Evolutionary conservation across 2,888 invertebrate genomes (phyloP).

Genomic region (Didymodactylos carnosus): DNA sequence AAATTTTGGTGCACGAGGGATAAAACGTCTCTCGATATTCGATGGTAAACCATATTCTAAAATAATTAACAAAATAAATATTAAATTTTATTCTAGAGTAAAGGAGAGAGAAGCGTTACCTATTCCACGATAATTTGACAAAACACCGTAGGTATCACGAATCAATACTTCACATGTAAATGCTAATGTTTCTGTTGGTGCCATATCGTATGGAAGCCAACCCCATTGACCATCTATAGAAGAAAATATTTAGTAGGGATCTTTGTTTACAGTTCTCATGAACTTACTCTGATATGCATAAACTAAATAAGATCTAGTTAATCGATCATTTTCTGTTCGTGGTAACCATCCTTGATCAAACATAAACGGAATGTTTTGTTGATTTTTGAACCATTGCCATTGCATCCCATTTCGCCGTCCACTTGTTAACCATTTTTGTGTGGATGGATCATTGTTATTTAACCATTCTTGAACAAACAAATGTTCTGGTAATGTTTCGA

Average conservation of each 20-base stretch:
- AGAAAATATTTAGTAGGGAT: background rate
- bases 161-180: constrained; percentile 12
- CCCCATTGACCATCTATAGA: constrained; percentile 11
- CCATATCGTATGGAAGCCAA: constrained; percentile 7
- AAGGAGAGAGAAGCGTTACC: too few species aligned
- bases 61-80: background rate
- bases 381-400: constrained; percentile 8
- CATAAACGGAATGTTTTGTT: background rate
- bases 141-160: constrained; percentile 5
- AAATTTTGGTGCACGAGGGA: constrained; percentile 12
- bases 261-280: background rate
- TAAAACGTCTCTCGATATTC: constrained; percentile 10
- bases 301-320: constrained; percentile 1
- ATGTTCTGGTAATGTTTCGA: constrained; percentile 11
- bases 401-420: constrained; percentile 1
- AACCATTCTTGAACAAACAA: constrained; percentile 11
- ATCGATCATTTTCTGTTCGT: background rate
- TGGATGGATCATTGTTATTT: constrained; percentile 2
- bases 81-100: background rate
- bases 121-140: constrained; percentile 3
- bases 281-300: constrained; percentile 8
- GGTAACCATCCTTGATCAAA: constrained; percentile 12
- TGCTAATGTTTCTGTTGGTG: background rate
- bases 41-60: constrained; percentile 13
- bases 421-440: constrained; percentile 12